Conservation (phyloP, 2,888 invertebrate genomes). For the Acleris cristana region DNA sequence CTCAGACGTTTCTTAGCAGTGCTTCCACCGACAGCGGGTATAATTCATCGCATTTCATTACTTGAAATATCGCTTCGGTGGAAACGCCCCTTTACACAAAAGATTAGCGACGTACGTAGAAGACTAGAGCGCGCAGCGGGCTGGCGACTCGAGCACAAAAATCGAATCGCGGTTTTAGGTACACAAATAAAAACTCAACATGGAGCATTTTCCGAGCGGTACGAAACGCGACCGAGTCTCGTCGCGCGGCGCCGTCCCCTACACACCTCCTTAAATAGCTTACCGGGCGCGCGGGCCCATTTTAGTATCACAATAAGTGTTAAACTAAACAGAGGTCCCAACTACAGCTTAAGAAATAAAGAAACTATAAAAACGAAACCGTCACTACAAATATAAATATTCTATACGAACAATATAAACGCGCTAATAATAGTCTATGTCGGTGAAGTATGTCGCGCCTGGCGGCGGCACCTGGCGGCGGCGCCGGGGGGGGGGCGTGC, state of each 20-base stretch:
- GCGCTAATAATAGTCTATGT: conserved; percentile 38
- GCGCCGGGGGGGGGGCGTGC: not conserved
- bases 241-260: too few species aligned
- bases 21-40: not conserved
- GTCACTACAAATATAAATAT: conserved; percentile 60
- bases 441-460: conserved; percentile 14
- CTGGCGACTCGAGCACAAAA: not conserved
- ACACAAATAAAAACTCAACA: conserved; percentile 4
- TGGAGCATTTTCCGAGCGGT: not conserved
- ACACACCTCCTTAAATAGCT: conserved; percentile 60
- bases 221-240: too few species aligned
- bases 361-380: conserved; percentile 67
- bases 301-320: conserved; percentile 79
- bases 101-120: conserved; percentile 1
- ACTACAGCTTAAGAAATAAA: conserved; percentile 66
- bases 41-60: not conserved
- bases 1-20: conserved; percentile 9
- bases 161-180: not conserved
- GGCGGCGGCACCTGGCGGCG: conserved; percentile 21
- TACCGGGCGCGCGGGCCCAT: conserved; percentile 72
- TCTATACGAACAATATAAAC: conserved; percentile 53
- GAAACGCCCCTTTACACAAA: not conserved
- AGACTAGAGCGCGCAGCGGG: conserved; percentile 3
- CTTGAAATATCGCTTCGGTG: not conserved
- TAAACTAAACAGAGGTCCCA: conserved; percentile 73